Evolutionary conservation across 2,113 vertebrate species (phyloP).

Genomic region (Gambusia affinis): DNA sequence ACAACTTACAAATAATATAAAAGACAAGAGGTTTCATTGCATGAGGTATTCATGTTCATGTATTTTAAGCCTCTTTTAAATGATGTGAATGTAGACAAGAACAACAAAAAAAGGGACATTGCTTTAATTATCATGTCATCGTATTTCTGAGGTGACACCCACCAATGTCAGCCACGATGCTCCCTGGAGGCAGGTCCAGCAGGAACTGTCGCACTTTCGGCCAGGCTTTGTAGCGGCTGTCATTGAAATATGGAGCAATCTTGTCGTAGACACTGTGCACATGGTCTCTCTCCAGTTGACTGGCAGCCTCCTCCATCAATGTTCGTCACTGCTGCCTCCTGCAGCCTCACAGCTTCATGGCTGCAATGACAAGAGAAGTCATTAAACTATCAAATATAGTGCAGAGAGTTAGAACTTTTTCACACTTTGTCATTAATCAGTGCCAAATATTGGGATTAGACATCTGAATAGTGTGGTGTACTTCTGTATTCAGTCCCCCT

Average conservation of each 20-base stretch:
- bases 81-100: too few relatives aligned
- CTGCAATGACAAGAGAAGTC: conserved; percentile 35
- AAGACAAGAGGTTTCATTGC: not conserved
- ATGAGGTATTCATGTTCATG: not conserved
- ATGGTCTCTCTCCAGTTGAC: conserved; percentile 77
- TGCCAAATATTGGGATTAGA: too few relatives aligned
- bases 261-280: conserved; percentile 83
- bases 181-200: conserved; percentile 79
- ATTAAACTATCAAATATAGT: conserved; percentile 5
- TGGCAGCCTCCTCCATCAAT: conserved; percentile 83
- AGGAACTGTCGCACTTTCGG: conserved; percentile 83
- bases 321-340: conserved; percentile 44
- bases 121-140: not conserved
- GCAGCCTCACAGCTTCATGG: conserved; percentile 56
- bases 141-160: conserved; percentile 26
- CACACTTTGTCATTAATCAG: too few relatives aligned
- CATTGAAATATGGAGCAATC: conserved; percentile 83
- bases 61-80: not conserved
- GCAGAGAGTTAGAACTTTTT: too few relatives aligned
- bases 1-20: not conserved
- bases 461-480: too few relatives aligned
- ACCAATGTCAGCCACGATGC: conserved; percentile 83
- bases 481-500: too few relatives aligned
- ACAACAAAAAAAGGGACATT: too few relatives aligned
- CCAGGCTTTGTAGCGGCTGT: conserved; percentile 81